Conservation (phyloP, 2,113 vertebrate species). For the Pelusios castaneus region DNA sequence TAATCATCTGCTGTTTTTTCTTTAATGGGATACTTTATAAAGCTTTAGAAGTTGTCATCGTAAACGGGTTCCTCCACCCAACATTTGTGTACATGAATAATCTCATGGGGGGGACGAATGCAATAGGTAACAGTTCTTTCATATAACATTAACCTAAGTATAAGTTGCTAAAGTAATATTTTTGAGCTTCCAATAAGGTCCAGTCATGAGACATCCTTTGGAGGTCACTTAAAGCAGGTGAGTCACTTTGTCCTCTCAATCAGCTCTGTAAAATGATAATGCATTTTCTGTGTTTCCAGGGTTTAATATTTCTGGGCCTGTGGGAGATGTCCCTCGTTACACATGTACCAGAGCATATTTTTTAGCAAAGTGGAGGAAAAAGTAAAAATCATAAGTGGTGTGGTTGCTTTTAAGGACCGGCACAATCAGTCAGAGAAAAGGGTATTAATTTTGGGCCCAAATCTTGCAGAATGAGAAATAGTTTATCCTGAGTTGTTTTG, state of each 20-base stretch:
- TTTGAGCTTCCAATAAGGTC: not conserved
- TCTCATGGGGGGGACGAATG: not conserved
- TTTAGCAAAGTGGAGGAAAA: not conserved
- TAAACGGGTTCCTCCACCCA: not conserved
- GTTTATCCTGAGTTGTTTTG: not conserved
- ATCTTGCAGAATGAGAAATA: slow-evolving; percentile 30
- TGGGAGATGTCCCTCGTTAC: not conserved
- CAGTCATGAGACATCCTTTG: not conserved
- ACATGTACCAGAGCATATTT: not conserved
- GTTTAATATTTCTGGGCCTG: not conserved
- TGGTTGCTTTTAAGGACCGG: not conserved
- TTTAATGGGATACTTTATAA: not conserved
- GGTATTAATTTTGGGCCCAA: slow-evolving; percentile 2
- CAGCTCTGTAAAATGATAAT: not conserved
- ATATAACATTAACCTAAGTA: not conserved
- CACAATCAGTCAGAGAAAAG: not conserved
- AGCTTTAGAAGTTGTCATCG: not conserved
- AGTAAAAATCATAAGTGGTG: not conserved
- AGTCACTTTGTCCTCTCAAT: not conserved
- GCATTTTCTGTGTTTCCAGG: not conserved
- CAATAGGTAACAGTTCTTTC: not conserved
- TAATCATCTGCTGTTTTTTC: not conserved
- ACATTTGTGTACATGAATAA: fast-evolving
- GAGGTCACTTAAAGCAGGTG: not conserved
- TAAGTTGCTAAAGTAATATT: not conserved